Evolutionary conservation across 2,888 invertebrate species (phyloP).

Genomic region (Steinernema hermaphroditum): DNA sequence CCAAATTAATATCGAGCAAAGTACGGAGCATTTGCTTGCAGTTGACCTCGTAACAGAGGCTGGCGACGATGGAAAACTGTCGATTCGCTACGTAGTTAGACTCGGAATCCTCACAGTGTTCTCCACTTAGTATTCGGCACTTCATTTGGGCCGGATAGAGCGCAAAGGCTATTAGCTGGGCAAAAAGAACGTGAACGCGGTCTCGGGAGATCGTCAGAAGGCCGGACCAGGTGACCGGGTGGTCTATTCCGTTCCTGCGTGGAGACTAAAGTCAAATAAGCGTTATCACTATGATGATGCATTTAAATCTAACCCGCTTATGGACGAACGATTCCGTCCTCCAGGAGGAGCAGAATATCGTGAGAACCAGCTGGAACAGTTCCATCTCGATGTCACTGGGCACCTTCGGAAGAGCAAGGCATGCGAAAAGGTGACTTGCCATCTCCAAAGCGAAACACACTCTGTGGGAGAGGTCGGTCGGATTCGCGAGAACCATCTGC

Average conservation of each 20-base stretch:
- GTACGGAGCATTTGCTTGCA: constrained; percentile 29
- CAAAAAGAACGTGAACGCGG: constrained; percentile 48
- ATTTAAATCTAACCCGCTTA: background rate
- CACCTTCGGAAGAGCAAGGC: constrained; percentile 32
- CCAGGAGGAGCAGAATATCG: constrained; percentile 47
- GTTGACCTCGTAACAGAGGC: constrained; percentile 26
- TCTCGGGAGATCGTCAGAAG: constrained; percentile 45
- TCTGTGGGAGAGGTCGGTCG: constrained; percentile 46
- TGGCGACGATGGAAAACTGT: background rate
- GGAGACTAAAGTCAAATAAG: constrained; percentile 26
- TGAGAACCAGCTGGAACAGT: constrained; percentile 49
- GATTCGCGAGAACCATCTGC: constrained; percentile 39
- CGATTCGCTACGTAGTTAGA: background rate
- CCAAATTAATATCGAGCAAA: constrained; percentile 35
- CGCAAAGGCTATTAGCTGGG: constrained; percentile 58
- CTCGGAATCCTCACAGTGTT: background rate
- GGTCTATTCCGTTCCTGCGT: background rate
- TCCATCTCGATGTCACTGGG: constrained; percentile 48
- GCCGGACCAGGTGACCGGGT: constrained; percentile 39
- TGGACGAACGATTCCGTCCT: constrained; percentile 26
- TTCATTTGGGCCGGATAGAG: constrained; percentile 50
- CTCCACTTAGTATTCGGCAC: constrained; percentile 26
- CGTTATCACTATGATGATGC: background rate
- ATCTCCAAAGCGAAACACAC: constrained; percentile 45
- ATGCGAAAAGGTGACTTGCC: constrained; percentile 42